phyloP scores from a whole-genome alignment of 2,888 invertebrate genomes.

The Disparrhopalites patrizii region DNA sequence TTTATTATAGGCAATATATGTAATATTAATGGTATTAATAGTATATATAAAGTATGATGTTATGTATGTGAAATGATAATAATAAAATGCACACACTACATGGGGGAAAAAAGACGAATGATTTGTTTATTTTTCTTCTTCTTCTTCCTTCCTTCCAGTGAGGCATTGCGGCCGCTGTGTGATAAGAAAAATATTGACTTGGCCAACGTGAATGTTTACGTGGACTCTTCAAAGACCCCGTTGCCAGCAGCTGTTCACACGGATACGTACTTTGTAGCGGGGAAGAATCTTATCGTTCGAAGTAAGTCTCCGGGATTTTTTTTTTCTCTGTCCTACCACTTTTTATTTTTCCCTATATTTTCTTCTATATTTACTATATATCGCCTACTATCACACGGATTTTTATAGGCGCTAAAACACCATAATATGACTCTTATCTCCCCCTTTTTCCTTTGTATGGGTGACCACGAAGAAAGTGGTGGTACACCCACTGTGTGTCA shows the following conservation, averaged over 20 bases:
- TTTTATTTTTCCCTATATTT: neutral
- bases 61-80: neutral
- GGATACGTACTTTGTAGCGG: constrained; percentile 64
- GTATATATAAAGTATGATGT: no score
- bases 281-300: constrained; percentile 63
- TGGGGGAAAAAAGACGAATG: no score
- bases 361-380: neutral
- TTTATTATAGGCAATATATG: no score
- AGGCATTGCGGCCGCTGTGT: constrained; percentile 62
- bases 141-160: constrained; percentile 61
- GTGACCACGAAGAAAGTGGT: no score
- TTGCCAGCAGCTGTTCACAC: constrained; percentile 58
- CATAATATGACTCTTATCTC: no score
- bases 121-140: constrained; percentile 18
- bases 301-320: constrained; percentile 52
- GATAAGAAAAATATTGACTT: constrained; percentile 64
- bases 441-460: no score
- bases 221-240: constrained; percentile 63
- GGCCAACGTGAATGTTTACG: constrained; percentile 60
- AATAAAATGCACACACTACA: constrained; percentile 10
- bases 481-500: no score
- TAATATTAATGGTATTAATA: no score
- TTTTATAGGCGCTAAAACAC: no score
- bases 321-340: neutral
- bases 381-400: no score